Conservation (phyloP, 1,140 invertebrate species). For the Drosophila neocordata region DNA sequence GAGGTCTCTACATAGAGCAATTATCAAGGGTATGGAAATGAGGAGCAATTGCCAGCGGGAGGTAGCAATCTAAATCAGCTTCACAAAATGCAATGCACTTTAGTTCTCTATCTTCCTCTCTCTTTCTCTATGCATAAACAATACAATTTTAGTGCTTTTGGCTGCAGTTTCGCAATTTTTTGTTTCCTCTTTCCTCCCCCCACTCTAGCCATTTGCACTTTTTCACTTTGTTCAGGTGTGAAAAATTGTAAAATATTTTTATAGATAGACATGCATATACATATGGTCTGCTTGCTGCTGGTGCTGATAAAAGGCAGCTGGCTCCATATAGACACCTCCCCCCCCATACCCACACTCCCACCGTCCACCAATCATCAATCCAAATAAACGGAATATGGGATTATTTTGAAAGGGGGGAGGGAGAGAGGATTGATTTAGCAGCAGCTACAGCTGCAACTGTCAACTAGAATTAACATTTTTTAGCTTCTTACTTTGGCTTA, state of each 20-base stretch:
- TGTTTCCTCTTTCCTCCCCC: no score
- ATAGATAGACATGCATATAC: slow-evolving; percentile 10
- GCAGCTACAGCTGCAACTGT: slow-evolving; percentile 34
- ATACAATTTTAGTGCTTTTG: slow-evolving; percentile 39
- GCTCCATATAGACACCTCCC: not conserved
- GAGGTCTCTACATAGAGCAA: slow-evolving; percentile 26
- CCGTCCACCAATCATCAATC: slow-evolving; percentile 7
- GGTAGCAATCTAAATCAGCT: no score
- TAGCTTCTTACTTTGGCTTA: not conserved
- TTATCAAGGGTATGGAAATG: slow-evolving; percentile 38
- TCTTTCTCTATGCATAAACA: slow-evolving; percentile 38
- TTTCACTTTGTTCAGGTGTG: slow-evolving; percentile 46
- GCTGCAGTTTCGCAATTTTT: slow-evolving; percentile 23
- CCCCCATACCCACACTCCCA: not conserved
- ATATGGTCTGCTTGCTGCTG: not conserved
- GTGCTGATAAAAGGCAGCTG: slow-evolving; percentile 50
- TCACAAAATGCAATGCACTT: slow-evolving; percentile 25
- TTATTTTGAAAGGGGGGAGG: not conserved
- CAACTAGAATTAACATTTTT: slow-evolving; percentile 36
- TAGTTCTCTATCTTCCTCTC: slow-evolving; percentile 4
- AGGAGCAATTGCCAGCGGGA: not conserved
- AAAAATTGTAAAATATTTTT: slow-evolving; percentile 41
- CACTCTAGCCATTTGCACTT: no score
- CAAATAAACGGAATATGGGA: not conserved
- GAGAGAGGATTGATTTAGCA: not conserved